Percentiles rank a stretch among this genome's conserved stretches.
Evolutionary conservation across 2,797 vertebrate species (phyloP).

Genomic region (Ispidina lecontei): DNA sequence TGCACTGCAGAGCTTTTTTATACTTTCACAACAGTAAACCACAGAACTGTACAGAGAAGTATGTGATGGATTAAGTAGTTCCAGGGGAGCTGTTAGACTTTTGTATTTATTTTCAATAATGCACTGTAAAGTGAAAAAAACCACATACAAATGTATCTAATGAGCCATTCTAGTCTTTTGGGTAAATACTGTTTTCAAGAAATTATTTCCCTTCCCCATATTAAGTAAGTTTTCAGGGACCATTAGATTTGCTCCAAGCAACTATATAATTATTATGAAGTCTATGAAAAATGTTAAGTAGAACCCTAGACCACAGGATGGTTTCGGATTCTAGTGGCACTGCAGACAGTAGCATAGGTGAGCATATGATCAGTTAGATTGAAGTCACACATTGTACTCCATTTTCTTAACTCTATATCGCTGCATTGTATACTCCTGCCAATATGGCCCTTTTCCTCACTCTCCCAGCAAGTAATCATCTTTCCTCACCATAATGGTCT

Average conservation of each 20-base stretch:
- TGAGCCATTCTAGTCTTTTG: conserved; percentile 7
- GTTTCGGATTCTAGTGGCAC: not conserved
- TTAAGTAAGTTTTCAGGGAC: conserved; percentile 29
- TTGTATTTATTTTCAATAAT: conserved; percentile 41
- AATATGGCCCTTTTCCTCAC: not conserved
- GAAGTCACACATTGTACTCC: not conserved
- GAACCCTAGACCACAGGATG: not conserved
- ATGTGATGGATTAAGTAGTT: conserved; percentile 28
- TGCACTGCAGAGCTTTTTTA: not conserved
- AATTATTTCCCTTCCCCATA: not conserved
- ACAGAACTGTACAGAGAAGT: not conserved
- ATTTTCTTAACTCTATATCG: not conserved
- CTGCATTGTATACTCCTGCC: not conserved
- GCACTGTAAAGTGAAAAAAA: conserved; percentile 15
- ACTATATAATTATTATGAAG: conserved; percentile 26
- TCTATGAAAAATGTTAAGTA: conserved; percentile 37
- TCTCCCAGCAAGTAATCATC: not conserved
- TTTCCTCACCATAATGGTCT: not conserved
- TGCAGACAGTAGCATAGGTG: not conserved
- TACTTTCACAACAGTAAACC: not conserved
- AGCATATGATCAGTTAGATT: not conserved
- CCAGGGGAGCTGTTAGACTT: conserved; percentile 6
- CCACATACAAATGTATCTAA: conserved; percentile 15
- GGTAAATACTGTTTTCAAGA: conserved; percentile 31
- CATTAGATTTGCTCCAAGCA: conserved; percentile 22